Conservation (phyloP, 2,888 invertebrate genomes). For the Saturnia pavonia region DNA sequence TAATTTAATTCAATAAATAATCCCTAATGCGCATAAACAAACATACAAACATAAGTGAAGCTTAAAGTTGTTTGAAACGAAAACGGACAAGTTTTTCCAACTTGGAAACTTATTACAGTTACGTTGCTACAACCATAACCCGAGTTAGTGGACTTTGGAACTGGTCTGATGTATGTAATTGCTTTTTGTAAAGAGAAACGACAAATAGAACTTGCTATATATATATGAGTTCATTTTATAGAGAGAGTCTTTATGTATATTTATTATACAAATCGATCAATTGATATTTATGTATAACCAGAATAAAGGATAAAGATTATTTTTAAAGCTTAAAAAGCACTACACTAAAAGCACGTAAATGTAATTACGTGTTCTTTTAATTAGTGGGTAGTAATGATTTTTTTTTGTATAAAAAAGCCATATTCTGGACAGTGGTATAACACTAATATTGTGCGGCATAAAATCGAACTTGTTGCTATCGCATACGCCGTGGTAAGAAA, state of each 20-base stretch:
- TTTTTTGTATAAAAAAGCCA: too few species aligned
- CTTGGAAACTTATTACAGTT: conserved; percentile 4
- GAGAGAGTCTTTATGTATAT: background rate
- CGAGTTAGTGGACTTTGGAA: background rate
- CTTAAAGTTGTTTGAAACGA: background rate
- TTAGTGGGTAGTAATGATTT: too few species aligned
- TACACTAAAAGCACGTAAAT: too few species aligned
- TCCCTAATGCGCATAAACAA: background rate
- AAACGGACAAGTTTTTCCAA: conserved; percentile 1
- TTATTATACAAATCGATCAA: background rate
- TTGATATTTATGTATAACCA: too few species aligned
- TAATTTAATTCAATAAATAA: background rate
- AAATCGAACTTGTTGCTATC: too few species aligned
- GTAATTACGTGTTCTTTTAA: too few species aligned
- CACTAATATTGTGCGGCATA: too few species aligned
- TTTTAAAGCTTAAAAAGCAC: too few species aligned
- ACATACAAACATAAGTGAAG: background rate
- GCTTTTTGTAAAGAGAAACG: background rate
- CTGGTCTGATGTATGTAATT: background rate
- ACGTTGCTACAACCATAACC: background rate
- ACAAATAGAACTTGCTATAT: background rate
- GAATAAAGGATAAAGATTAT: too few species aligned
- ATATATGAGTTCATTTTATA: background rate
- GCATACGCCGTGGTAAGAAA: too few species aligned
- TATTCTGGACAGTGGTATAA: too few species aligned